These are phyloP conservation scores for Heliothis peltigera DNA, from an alignment of 2,888 invertebrate species.

Conservation along the genomic window DNA sequence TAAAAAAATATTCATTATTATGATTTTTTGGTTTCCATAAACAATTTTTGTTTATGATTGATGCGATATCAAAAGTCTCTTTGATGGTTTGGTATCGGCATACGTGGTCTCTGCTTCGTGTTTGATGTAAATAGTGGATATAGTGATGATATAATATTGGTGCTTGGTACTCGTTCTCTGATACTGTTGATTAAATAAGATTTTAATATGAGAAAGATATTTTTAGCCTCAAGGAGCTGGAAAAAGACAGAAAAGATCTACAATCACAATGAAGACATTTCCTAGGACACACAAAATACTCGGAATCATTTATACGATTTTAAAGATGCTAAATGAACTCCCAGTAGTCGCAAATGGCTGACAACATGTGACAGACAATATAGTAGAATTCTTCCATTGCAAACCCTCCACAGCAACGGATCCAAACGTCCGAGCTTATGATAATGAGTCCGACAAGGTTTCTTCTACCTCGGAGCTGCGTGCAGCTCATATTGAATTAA, in stretches of 20 bases:
- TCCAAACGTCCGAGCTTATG: conserved; percentile 47
- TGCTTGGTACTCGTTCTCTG: conserved; percentile 9
- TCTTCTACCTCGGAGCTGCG: conserved; percentile 40
- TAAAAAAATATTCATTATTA: conserved; percentile 64
- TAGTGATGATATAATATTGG: conserved; percentile 47
- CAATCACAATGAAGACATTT: not conserved
- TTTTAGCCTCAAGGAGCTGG: not conserved
- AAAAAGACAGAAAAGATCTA: not conserved
- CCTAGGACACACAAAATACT: not conserved
- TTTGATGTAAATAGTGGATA: conserved; percentile 53
- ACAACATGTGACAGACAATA: not conserved
- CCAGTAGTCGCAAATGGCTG: not conserved
- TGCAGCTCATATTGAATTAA: conserved; percentile 58
- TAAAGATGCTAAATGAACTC: not conserved
- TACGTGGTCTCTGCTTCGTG: conserved; percentile 34
- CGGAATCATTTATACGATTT: too few relatives aligned
- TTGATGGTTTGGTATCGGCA: conserved; percentile 49
- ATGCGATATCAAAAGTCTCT: conserved; percentile 59
- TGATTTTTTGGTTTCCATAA: conserved; percentile 56
- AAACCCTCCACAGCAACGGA: not conserved
- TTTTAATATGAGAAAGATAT: not conserved
- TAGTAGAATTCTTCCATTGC: too few relatives aligned
- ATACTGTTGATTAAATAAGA: not conserved
- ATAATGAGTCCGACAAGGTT: conserved; percentile 49
- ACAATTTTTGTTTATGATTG: conserved; percentile 63